Base-by-base conservation (phyloP, 1,140 invertebrate species). In the Tetraneura akinire region DNA sequence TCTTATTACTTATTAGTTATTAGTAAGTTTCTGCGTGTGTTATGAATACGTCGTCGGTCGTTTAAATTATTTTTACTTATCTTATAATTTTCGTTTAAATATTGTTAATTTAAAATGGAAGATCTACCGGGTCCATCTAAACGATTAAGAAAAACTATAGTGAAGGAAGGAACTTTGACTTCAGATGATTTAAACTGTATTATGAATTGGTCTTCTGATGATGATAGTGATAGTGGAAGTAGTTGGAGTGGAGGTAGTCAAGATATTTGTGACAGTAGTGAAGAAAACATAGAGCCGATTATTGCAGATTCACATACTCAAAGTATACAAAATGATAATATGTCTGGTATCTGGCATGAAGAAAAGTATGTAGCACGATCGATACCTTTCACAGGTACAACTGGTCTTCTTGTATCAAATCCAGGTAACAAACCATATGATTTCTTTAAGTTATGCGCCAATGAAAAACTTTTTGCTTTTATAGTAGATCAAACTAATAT, bases 401-500 rank as follows among this genome's bases (percentile, higher is more conserved):
- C 26, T 37, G 62, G 62, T 64, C 29, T 37, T 18, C n/a, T 64
- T 32, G 18, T 64, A 37, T 64, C 16, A 64, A 13, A 18, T 37
- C 14, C 62, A 37, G 14, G 29, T 64, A 37, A 64, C 62, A n/a
- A 64, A 0, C 62, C 26, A 64, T 37, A 64, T 64, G 29, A 64
- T 37, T 64, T 37, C 16, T 9, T 5, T n/a, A 37, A 64, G 37
- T 14, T 64, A 64, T 64, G 62, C 29, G 14, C 29, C 29, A 64
- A 64, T 14, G 16, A 64, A 64, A n/a, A 4, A 0, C 60, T 53
- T 53, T 62, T 62, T 14, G 37, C 62, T 37, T 64, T 64, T 64
- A 64, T 64, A 64, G 29, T 64, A 18, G 57, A 62, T 29, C 23
- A 62, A 62, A 62, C 57, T 14, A 62, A 62, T n/a, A n/a, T n/a